phyloP scores from a whole-genome alignment of 1,140 invertebrate genomes.

The Musca vetustissima region DNA sequence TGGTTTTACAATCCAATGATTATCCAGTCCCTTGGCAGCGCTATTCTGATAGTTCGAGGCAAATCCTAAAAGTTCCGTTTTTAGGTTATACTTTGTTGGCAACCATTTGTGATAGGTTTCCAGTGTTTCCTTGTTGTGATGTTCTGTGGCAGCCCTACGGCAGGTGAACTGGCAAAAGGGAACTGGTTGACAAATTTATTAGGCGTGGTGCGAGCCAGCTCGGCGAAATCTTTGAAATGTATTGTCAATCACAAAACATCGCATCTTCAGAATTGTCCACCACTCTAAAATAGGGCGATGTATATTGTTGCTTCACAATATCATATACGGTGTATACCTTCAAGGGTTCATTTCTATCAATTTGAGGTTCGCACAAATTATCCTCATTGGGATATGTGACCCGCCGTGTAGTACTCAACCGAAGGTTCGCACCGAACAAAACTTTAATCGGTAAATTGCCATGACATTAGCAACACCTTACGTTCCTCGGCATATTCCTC shows the following conservation, averaged over 20 bases:
- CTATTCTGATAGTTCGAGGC: slow-evolving; percentile 80
- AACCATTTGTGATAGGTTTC: slow-evolving; percentile 78
- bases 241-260: slow-evolving; percentile 81
- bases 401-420: slow-evolving; percentile 70
- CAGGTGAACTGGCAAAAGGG: slow-evolving; percentile 81
- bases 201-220: too few species aligned
- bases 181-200: too few species aligned
- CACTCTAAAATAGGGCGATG: slow-evolving; percentile 70
- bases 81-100: slow-evolving; percentile 84
- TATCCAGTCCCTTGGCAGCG: slow-evolving; percentile 76
- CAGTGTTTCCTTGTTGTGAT: too few species aligned
- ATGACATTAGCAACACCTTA: slow-evolving; percentile 73
- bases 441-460: slow-evolving; percentile 67
- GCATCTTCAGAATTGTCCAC: slow-evolving; percentile 71
- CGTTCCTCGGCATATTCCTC: slow-evolving; percentile 60
- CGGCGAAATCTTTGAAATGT: slow-evolving; percentile 82
- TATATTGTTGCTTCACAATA: slow-evolving; percentile 71
- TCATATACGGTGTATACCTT: slow-evolving; percentile 80
- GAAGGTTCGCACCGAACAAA: slow-evolving; percentile 69
- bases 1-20: slow-evolving; percentile 92
- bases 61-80: slow-evolving; percentile 79
- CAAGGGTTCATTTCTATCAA: slow-evolving; percentile 38
- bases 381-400: slow-evolving; percentile 63
- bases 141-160: slow-evolving; percentile 64
- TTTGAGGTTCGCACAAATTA: slow-evolving; percentile 29